Base-by-base conservation (phyloP, 2,888 invertebrate species). In the Alentia gelatinosa region DNA sequence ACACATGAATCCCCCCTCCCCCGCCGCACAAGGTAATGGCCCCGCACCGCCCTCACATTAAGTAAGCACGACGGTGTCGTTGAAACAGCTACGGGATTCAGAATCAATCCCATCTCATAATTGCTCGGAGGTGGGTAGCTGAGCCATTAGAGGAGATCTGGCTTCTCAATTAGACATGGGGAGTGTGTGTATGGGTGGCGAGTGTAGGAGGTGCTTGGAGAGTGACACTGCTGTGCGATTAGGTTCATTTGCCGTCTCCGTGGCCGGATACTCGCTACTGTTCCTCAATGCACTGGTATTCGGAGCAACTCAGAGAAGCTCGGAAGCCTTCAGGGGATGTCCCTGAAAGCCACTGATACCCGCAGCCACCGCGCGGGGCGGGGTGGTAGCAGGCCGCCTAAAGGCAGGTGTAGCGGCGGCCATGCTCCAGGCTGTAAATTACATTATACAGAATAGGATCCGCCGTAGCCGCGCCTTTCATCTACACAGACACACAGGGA, bases 361-460 rank as follows among this genome's bases (percentile, higher is more conserved):
- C 68, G 30, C 9, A 26, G 68, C n/a, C 33, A 26, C 30, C 68
- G 30, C 33, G 12, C 12, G n/a, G 1, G 68, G 12, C 68, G 1
- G 68, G 26, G 68, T 15, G n/a, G n/a, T n/a, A n/a, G n/a, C n/a
- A n/a, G n/a, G 4, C 56, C 5, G 68, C 68, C 68, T 68, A 30
- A 19, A 68, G 68, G 68, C 68, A 68, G 68, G 68, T 68, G 68
- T 68, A 30, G 26, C 68, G 68, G 68, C 26, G 26, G 30, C 12
- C 56, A n/a, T 56, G 56, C 26, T 26, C 68, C 68, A 68, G 68
- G 68, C 68, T 68, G 68, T 68, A 68, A 68, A 68, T 68, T 68
- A 68, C 68, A 68, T 68, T 68, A 68, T 68, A 68, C 68, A 68
- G 68, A 68, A 68, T 68, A 68, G 68, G 68, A 68, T 68, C 68